Evolutionary conservation across 37 sponge, comb jelly and placozoan genomes (phyloP), one percentile per base, ranked within the genome.

Genomic region (Ephydatia muelleri): DNA sequence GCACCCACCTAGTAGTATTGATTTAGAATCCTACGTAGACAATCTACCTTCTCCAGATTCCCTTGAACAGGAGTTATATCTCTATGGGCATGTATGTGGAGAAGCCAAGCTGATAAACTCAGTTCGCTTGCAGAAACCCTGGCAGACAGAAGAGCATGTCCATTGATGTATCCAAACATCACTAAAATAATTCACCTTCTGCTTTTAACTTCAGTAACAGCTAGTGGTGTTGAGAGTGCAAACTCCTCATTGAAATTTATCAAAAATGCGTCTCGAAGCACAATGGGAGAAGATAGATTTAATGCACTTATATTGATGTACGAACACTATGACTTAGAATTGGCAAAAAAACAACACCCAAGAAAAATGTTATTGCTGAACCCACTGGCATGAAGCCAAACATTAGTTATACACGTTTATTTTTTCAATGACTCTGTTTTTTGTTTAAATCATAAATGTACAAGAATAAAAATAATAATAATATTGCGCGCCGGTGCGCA

Each of bases 61-160:
- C 57, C 57, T 57, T 57, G 57, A 57, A 57, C 57, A 57, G 57
- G 57, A 57, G 57, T 57, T 57, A 57, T n/a, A n/a, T 57, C 57
- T 57, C 57, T 57, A 57, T 57, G 57, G 57, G 57, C 14, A 57
- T 57, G 16, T 57, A 57, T 57, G 57, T 57, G 57, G 57, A 57
- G 57, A 57, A 57, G 57, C 57, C 57, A 57, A 57, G 57, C 57
- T 57, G 57, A 57, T 57, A 57, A 57, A 11, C 57, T 21, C 57
- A 57, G 57, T 57, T 4, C 57, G 16, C 57, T 57, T 57, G 57
- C 57, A 57, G 57, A 57, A 57, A 57, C 57, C 16, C 16, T 57
- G 57, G 57, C 57, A 57, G 57, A 57, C 57, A 57, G 57, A 57
- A 57, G 57, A 57, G 57, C 57, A 57, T 57, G 57, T 21, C 19